Evolutionary conservation across 1,140 invertebrate genomes (phyloP), one percentile per base, ranked within the genome.

Genomic region (Anoplolepis gracilipes): DNA sequence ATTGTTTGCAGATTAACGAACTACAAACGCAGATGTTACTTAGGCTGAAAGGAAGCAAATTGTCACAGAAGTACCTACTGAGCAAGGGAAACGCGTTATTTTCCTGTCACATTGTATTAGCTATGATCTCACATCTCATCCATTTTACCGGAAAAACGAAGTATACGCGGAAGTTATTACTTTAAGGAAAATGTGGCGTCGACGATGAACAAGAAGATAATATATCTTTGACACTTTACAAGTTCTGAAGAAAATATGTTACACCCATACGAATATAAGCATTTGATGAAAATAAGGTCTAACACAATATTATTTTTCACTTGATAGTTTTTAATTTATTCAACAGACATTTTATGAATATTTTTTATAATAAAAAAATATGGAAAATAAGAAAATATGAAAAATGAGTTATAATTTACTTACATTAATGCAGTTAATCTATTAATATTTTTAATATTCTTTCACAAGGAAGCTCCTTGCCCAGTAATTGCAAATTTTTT

Each of bases 371-470:
- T 42, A 42, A 57, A n/a, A 28, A 39, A 49, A 72, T 59, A 57
- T 72, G 65, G 72, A 19, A n/a, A 55, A 39, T 7, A 10, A 28
- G 30, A n/a, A 72, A 49, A 72, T 59, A 57, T 72, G 65, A 81
- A 19, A n/a, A 55, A 39, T 7, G 16, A 28, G 30, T 16, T 7
- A 33, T 72, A 81, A 81, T 81, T 81, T 59, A 70, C 22, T 57
- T 70, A 67, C 11, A 22, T n/a, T 81, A 81, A 72, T 53, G 53
- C 19, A n/a, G 25, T 7, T 42, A n/a, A n/a, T n/a, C n/a, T n/a
- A 55, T 13, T 42, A 72, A 72, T 19, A 59, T 81, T 81, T 81
- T 81, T 81, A 42, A 72, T 33, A 81, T 81, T 39, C 4, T 55
- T n/a, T 4, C 46, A 25, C 4, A 39, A 78, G 53, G 42, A 2